Percentiles rank a stretch among this genome's conserved stretches.
Evolutionary conservation across 2,113 vertebrate genomes (phyloP).

Genomic region (Sporophila hypoxantha): DNA sequence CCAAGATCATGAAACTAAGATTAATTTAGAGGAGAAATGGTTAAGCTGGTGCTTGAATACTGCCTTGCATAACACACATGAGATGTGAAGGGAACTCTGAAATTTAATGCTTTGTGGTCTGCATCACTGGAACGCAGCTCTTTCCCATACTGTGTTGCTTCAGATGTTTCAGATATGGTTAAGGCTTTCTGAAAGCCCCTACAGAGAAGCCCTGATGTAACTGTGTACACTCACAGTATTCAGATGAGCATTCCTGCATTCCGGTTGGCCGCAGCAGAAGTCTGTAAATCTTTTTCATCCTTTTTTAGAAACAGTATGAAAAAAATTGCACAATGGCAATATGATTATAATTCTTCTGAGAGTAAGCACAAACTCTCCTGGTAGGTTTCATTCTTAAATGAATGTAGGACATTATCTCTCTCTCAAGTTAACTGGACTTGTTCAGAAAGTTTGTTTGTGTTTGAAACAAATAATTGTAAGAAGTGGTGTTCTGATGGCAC

Average conservation of each 20-base stretch:
- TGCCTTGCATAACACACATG: neutral
- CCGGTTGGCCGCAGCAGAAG: neutral
- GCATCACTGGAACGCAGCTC: conserved; percentile 10
- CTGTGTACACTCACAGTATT: conserved; percentile 12
- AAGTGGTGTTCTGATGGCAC: neutral
- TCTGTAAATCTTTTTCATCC: conserved; percentile 23
- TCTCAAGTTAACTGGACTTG: neutral
- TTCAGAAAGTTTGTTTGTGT: neutral
- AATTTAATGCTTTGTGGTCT: conserved; percentile 26
- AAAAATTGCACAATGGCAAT: neutral
- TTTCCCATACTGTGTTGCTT: conserved; percentile 20
- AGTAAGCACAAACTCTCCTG: neutral
- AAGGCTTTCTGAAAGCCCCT: conserved; percentile 27
- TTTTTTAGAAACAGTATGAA: conserved; percentile 26
- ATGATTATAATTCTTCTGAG: neutral
- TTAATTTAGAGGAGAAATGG: conserved; percentile 2
- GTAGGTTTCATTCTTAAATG: conserved; percentile 3
- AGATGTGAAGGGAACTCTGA: conserved; percentile 20
- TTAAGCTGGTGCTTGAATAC: neutral
- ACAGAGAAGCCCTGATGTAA: conserved; percentile 22
- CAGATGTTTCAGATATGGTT: conserved; percentile 27
- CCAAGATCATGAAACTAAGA: neutral
- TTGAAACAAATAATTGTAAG: neutral
- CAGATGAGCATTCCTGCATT: conserved; percentile 27
- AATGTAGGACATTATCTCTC: neutral